Percentiles rank a stretch among this genome's conserved stretches.
phyloP scores from a whole-genome alignment of 2,888 invertebrate genomes.

The Rotaria magnacalcarata region DNA sequence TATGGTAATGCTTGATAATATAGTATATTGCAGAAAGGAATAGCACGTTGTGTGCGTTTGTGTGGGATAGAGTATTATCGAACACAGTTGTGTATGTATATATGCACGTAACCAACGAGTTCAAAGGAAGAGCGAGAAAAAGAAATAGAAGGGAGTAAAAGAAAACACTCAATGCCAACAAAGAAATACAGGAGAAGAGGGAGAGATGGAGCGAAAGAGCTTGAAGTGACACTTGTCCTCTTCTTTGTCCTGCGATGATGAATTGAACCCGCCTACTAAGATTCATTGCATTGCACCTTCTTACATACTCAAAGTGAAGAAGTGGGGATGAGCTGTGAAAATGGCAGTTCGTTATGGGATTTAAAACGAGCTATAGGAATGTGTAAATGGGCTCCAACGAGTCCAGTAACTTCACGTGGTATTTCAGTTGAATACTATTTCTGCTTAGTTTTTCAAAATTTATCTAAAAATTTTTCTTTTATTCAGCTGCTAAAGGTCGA shows the following conservation, averaged over 20 bases:
- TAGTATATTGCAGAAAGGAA: not conserved
- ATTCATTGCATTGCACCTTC: not conserved
- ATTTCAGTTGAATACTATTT: not conserved
- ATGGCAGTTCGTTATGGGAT: not conserved
- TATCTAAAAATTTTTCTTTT: too few species aligned
- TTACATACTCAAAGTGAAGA: not conserved
- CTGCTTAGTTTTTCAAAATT: not conserved
- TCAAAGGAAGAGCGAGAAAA: not conserved
- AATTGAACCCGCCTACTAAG: not conserved
- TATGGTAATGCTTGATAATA: not conserved
- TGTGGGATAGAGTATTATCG: not conserved
- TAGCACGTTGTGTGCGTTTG: not conserved
- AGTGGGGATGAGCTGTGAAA: not conserved
- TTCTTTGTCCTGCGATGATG: not conserved
- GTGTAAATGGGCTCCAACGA: not conserved
- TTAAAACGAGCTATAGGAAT: not conserved
- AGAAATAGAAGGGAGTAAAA: not conserved
- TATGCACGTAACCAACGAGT: not conserved
- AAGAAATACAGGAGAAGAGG: not conserved
- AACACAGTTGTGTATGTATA: not conserved
- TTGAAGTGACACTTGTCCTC: conserved; percentile 26
- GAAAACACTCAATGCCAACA: conserved; percentile 9
- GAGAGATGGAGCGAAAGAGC: not conserved
- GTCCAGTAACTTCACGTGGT: not conserved
- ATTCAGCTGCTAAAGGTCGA: not conserved